phyloP scores from a whole-genome alignment of 2,888 invertebrate genomes.

The Acrobasis repandana region DNA sequence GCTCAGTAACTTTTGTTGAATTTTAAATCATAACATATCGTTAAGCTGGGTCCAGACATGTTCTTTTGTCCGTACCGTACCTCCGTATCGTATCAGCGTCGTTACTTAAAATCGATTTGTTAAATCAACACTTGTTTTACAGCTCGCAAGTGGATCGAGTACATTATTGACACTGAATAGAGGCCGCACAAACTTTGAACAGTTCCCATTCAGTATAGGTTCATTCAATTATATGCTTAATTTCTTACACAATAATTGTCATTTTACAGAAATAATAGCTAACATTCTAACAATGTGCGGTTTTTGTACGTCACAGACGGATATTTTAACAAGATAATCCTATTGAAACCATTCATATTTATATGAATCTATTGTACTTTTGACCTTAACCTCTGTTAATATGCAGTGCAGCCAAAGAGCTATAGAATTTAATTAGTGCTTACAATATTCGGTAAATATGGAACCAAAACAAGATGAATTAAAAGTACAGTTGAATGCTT shows the following conservation, averaged over 20 bases:
- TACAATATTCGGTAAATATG: too few relatives aligned
- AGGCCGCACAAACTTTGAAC: slow-evolving; percentile 7
- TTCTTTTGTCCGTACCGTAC: too few relatives aligned
- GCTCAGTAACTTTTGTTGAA: too few relatives aligned
- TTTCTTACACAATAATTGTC: neutral
- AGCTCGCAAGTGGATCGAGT: slow-evolving; percentile 10
- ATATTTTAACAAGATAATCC: neutral
- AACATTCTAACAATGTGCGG: neutral
- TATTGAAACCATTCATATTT: neutral
- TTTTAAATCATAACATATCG: too few relatives aligned
- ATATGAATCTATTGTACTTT: neutral
- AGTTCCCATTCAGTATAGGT: neutral
- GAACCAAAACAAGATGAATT: too few relatives aligned
- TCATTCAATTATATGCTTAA: neutral
- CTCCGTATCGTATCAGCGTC: too few relatives aligned
- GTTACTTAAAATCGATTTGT: slow-evolving; percentile 2
- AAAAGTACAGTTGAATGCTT: too few relatives aligned
- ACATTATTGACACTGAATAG: slow-evolving; percentile 4
- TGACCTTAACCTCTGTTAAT: neutral
- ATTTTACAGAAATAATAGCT: neutral
- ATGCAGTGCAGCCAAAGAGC: too few relatives aligned
- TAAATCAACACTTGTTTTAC: neutral
- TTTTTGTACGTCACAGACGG: neutral
- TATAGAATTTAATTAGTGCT: too few relatives aligned
- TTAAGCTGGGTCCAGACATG: too few relatives aligned